Evolutionary conservation across 1,140 invertebrate genomes (phyloP).

Genomic region (Sarcophaga peregrina): DNA sequence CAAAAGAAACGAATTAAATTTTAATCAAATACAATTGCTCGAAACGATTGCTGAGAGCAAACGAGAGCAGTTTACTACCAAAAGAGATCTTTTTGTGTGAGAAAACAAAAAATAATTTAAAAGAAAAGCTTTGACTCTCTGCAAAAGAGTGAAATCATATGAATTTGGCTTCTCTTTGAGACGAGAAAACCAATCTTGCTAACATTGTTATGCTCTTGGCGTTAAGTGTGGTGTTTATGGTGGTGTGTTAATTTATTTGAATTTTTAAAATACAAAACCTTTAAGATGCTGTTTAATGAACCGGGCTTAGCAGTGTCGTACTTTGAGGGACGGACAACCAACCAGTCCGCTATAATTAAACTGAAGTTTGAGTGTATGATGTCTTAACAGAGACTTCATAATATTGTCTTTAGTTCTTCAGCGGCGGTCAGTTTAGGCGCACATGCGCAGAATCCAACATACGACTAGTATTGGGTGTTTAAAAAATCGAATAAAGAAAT

Average conservation of each 20-base stretch:
- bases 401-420: conserved; percentile 60
- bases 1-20: no score
- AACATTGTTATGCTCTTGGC: not conserved
- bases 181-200: no score
- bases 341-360: not conserved
- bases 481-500: not conserved
- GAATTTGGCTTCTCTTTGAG: not conserved
- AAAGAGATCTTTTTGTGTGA: not conserved
- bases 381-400: conserved; percentile 6
- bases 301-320: not conserved
- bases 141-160: not conserved
- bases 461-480: not conserved
- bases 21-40: no score
- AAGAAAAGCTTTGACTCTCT: not conserved
- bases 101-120: no score
- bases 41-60: no score
- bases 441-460: conserved; percentile 55
- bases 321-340: not conserved
- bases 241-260: not conserved
- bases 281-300: conserved; percentile 22
- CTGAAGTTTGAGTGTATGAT: conserved; percentile 9
- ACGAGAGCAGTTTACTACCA: not conserved
- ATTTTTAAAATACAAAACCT: conserved; percentile 6
- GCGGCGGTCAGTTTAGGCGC: conserved; percentile 65
- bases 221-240: not conserved